Percentiles rank a stretch among this genome's conserved stretches.
These are phyloP conservation scores for Sebastes flavidus DNA, from an alignment of 2,797 vertebrate genomes.

Conservation along the genomic window DNA sequence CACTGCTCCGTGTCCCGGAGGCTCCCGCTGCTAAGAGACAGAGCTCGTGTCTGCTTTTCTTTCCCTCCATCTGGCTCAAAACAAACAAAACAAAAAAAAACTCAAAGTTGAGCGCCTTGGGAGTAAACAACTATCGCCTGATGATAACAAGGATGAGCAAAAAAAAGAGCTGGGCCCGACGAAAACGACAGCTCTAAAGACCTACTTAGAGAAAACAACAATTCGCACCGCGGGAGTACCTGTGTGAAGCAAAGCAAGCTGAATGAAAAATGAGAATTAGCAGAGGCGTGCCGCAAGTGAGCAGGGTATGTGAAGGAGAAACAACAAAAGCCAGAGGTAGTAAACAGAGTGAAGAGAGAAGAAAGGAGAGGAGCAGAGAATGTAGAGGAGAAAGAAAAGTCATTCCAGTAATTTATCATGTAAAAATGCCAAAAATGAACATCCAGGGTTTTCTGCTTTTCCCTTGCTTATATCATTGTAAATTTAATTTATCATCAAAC, in stretches of 20 bases:
- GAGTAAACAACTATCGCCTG: slow-evolving; percentile 62
- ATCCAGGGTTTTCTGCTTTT: not conserved
- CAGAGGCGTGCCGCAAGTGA: slow-evolving; percentile 18
- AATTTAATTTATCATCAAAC: not conserved
- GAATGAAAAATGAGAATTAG: slow-evolving; percentile 65
- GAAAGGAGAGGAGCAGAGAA: not conserved
- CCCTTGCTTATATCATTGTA: not conserved
- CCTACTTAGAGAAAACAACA: slow-evolving; percentile 64
- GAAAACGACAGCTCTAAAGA: slow-evolving; percentile 52
- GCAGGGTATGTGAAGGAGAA: slow-evolving; percentile 17
- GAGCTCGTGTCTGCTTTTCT: slow-evolving; percentile 48
- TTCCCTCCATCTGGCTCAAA: slow-evolving; percentile 58
- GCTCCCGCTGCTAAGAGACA: slow-evolving; percentile 66
- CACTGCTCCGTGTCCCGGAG: slow-evolving; percentile 39
- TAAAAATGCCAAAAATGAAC: not conserved
- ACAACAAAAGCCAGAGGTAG: slow-evolving; percentile 36
- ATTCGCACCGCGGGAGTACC: slow-evolving; percentile 52
- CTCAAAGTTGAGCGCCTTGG: slow-evolving; percentile 53
- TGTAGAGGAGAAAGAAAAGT: not conserved
- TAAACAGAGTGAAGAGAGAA: slow-evolving; percentile 1
- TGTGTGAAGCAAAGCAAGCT: slow-evolving; percentile 26
- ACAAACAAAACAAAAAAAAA: slow-evolving; percentile 4
- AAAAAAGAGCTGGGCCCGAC: not conserved
- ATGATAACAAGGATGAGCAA: slow-evolving; percentile 55
- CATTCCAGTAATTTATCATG: not conserved